phyloP scores from a whole-genome alignment of 35 echinoderm and acorn worm genomes.

The Holothuria glaberrima region DNA sequence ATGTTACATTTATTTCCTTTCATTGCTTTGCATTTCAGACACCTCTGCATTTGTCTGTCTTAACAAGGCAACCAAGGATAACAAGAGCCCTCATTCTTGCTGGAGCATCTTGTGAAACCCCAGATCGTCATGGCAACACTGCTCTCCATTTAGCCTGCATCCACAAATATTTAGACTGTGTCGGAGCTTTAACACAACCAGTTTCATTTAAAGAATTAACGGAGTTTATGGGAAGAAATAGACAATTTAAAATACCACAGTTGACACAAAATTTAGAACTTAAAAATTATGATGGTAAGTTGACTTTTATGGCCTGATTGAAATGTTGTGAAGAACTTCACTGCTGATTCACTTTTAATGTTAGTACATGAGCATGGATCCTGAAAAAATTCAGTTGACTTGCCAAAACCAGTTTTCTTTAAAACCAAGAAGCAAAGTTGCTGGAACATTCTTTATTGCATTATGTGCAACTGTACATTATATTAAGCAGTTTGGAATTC shows the following conservation, averaged over 20 bases:
- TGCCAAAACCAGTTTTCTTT: too few relatives aligned
- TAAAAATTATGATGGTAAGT: conserved; percentile 93
- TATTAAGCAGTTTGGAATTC: conserved; percentile 14
- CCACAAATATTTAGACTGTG: conserved; percentile 52
- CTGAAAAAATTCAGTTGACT: too few relatives aligned
- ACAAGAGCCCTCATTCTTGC: conserved; percentile 75
- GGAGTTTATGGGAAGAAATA: conserved; percentile 41
- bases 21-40: conserved; percentile 49
- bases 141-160: conserved; percentile 83
- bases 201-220: conserved; percentile 46
- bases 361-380: not conserved
- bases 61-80: conserved; percentile 67
- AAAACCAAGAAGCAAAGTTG: too few relatives aligned
- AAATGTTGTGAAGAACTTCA: not conserved
- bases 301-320: not conserved
- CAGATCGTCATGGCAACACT: conserved; percentile 77
- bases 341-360: not conserved
- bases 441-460: too few relatives aligned
- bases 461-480: not conserved
- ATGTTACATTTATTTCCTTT: too few relatives aligned
- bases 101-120: conserved; percentile 56
- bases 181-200: conserved; percentile 60
- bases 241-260: conserved; percentile 26
- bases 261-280: conserved; percentile 69
- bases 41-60: conserved; percentile 69